These are phyloP conservation scores for Drosophila mettleri DNA, from an alignment of 2,888 invertebrate genomes.

Conservation along the genomic window DNA sequence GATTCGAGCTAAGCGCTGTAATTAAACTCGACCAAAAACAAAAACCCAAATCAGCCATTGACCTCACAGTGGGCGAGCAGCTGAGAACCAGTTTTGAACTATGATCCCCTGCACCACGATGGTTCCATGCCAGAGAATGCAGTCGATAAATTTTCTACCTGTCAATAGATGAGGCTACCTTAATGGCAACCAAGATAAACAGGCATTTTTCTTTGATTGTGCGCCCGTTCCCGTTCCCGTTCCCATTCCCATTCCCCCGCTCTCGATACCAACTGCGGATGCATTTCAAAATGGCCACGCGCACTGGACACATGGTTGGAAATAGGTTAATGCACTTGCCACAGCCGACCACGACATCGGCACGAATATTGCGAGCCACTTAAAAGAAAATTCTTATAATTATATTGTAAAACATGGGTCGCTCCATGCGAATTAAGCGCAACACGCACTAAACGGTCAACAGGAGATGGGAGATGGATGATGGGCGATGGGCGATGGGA, in stretches of 20 bases:
- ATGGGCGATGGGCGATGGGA: not conserved
- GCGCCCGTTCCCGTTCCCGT: conserved; percentile 14
- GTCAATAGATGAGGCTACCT: conserved; percentile 79
- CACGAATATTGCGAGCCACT: conserved; percentile 53
- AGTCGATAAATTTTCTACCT: conserved; percentile 82
- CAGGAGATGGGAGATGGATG: conserved; percentile 24
- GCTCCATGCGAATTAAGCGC: conserved; percentile 57
- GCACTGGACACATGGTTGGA: conserved; percentile 35
- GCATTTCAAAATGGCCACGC: conserved; percentile 60
- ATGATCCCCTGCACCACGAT: conserved; percentile 22
- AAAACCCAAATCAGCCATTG: conserved; percentile 74
- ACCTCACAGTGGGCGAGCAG: conserved; percentile 65
- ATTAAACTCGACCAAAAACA: conserved; percentile 64
- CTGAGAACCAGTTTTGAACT: conserved; percentile 62
- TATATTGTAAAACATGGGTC: conserved; percentile 60
- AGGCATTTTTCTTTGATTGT: conserved; percentile 53
- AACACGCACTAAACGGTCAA: conserved; percentile 50
- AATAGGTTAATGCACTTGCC: conserved; percentile 67
- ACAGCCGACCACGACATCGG: conserved; percentile 10
- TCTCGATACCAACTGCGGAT: conserved; percentile 17
- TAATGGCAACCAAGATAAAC: conserved; percentile 71
- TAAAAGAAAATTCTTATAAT: conserved; percentile 75
- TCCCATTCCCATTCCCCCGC: conserved; percentile 6
- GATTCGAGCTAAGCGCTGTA: conserved; percentile 51
- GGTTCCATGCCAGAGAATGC: conserved; percentile 42